phyloP scores from a whole-genome alignment of 2,797 vertebrate species.

The Anguilla marmorata region DNA sequence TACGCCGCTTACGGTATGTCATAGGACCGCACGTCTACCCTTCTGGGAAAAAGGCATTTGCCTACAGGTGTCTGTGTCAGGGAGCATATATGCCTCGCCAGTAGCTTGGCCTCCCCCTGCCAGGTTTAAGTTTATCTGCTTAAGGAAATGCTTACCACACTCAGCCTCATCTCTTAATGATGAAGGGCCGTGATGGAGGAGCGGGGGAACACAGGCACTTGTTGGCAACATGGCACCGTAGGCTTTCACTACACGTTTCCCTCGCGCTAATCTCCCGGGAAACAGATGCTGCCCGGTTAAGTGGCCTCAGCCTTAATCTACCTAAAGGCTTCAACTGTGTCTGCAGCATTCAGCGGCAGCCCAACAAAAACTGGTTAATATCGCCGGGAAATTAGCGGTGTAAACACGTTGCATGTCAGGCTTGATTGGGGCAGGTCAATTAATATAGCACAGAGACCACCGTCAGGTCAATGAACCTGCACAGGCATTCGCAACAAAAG shows the following conservation, averaged over 20 bases:
- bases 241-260: slow-evolving; percentile 44
- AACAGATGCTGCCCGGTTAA: slow-evolving; percentile 48
- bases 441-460: slow-evolving; percentile 42
- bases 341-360: neutral
- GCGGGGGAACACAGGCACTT: slow-evolving; percentile 1
- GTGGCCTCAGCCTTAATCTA: slow-evolving; percentile 42
- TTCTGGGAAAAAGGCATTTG: neutral
- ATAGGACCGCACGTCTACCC: neutral
- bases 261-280: slow-evolving; percentile 37
- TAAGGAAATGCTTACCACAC: slow-evolving; percentile 37
- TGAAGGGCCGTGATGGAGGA: too few species aligned
- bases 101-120: neutral
- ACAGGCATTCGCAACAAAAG: slow-evolving; percentile 21
- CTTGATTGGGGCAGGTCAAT: slow-evolving; percentile 33
- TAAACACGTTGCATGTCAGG: neutral
- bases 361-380: slow-evolving; percentile 33
- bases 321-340: slow-evolving; percentile 35
- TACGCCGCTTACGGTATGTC: neutral
- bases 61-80: neutral
- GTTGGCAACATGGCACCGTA: neutral
- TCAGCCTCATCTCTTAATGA: neutral
- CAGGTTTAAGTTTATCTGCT: slow-evolving; percentile 37
- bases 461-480: slow-evolving; percentile 34
- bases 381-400: slow-evolving; percentile 29
- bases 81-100: neutral